Percentiles rank a stretch among this genome's conserved stretches.
These are phyloP conservation scores for Zaprionus capensis DNA, from an alignment of 1,140 invertebrate species.

Conservation along the genomic window DNA sequence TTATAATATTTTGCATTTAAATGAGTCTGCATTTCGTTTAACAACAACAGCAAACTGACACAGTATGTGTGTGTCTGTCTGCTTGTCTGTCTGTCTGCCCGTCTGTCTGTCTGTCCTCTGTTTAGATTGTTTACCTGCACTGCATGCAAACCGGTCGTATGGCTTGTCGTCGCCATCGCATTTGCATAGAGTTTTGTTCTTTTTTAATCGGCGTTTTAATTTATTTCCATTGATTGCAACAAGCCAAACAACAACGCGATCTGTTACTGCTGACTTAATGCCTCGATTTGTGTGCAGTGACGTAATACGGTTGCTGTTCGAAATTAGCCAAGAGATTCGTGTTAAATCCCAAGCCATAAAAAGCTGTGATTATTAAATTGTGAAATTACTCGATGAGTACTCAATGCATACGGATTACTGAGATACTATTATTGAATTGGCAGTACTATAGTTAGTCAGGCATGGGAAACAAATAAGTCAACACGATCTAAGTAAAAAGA, in stretches of 20 bases:
- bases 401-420: background rate
- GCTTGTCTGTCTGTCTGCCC: slow-evolving; percentile 3
- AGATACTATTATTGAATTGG: too few species aligned
- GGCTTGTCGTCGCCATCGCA: slow-evolving; percentile 33
- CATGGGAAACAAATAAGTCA: too few species aligned
- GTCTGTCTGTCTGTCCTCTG: background rate
- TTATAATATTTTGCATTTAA: slow-evolving; percentile 34
- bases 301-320: slow-evolving; percentile 51
- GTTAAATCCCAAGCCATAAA: slow-evolving; percentile 8
- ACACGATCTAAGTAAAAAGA: too few species aligned
- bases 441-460: too few species aligned
- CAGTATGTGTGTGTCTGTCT: slow-evolving; percentile 6
- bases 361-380: slow-evolving; percentile 9
- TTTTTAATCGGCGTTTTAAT: slow-evolving; percentile 71
- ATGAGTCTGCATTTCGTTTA: slow-evolving; percentile 43
- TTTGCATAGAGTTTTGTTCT: slow-evolving; percentile 80
- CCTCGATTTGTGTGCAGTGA: slow-evolving; percentile 44
- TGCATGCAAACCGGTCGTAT: slow-evolving; percentile 41
- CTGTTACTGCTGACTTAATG: slow-evolving; percentile 32
- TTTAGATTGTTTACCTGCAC: slow-evolving; percentile 43
- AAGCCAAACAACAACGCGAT: slow-evolving; percentile 38
- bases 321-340: slow-evolving; percentile 48
- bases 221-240: slow-evolving; percentile 79
- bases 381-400: slow-evolving; percentile 26
- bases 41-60: slow-evolving; percentile 8